Evolutionary conservation across 2,797 vertebrate genomes (phyloP).

Genomic region (Fundulus diaphanus): DNA sequence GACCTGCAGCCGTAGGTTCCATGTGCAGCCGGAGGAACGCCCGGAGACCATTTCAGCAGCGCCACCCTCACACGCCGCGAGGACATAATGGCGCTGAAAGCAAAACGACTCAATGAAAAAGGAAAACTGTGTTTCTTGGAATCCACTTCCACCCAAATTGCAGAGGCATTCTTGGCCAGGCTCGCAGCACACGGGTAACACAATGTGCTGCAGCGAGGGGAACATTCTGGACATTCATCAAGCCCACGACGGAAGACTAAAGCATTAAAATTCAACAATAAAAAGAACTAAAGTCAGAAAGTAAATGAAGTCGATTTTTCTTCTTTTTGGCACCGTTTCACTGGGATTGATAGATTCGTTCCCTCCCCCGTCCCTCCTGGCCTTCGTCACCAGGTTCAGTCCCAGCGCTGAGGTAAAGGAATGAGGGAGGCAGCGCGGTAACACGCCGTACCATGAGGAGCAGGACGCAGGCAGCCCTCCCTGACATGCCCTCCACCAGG

Average conservation of each 20-base stretch:
- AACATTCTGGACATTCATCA: slow-evolving; percentile 62
- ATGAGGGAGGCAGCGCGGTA: slow-evolving; percentile 95
- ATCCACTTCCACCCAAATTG: slow-evolving; percentile 74
- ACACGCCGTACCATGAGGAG: slow-evolving; percentile 96
- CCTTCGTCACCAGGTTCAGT: slow-evolving; percentile 75
- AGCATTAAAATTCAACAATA: slow-evolving; percentile 40
- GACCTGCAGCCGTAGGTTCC: slow-evolving; percentile 53
- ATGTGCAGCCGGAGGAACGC: slow-evolving; percentile 41
- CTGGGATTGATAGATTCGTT: slow-evolving; percentile 25
- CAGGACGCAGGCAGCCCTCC: slow-evolving; percentile 79
- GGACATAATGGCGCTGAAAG: slow-evolving; percentile 71
- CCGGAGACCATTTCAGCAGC: slow-evolving; percentile 51
- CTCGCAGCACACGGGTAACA: slow-evolving; percentile 46
- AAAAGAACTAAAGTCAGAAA: slow-evolving; percentile 44
- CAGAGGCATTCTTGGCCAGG: slow-evolving; percentile 75
- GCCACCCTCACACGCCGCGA: slow-evolving; percentile 53
- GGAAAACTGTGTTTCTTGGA: slow-evolving; percentile 78
- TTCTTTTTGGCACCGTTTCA: slow-evolving; percentile 46
- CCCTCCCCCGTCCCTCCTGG: slow-evolving; percentile 48
- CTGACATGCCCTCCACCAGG: slow-evolving; percentile 84
- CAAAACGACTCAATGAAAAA: slow-evolving; percentile 71
- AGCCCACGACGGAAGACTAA: slow-evolving; percentile 42
- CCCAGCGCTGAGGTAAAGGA: slow-evolving; percentile 81
- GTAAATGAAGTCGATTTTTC: slow-evolving; percentile 33
- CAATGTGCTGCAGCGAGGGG: slow-evolving; percentile 51